Evolutionary conservation across 1,140 invertebrate species (phyloP).

Genomic region (Stegodyphus dumicola): DNA sequence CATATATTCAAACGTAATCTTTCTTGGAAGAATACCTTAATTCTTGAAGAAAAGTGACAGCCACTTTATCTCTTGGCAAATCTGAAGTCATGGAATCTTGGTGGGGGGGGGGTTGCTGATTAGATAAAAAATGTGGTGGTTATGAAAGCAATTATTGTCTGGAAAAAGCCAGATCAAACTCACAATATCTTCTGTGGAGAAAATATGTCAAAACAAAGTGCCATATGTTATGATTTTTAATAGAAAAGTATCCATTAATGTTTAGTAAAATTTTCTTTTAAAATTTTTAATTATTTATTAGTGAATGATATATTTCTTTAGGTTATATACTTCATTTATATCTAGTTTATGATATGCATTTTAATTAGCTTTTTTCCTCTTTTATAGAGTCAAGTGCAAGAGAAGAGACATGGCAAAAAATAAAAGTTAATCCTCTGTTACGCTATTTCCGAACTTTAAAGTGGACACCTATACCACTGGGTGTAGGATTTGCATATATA

Average conservation of each 20-base stretch:
- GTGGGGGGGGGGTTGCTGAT: too few relatives aligned
- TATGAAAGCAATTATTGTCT: too few relatives aligned
- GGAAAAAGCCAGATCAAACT: too few relatives aligned
- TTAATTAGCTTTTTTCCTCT: neutral
- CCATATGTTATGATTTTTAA: neutral
- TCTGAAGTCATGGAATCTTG: too few relatives aligned
- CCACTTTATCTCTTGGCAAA: too few relatives aligned
- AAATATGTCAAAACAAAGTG: too few relatives aligned
- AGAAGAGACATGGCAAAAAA: conserved; percentile 40
- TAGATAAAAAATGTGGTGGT: too few relatives aligned
- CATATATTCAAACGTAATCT: too few relatives aligned
- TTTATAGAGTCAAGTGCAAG: conserved; percentile 33
- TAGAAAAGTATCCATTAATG: neutral
- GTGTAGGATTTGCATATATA: conserved; percentile 66
- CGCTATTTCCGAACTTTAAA: conserved; percentile 65
- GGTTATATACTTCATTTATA: neutral
- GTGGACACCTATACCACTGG: conserved; percentile 68
- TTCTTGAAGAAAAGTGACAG: too few relatives aligned
- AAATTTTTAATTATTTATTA: neutral
- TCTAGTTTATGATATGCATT: neutral
- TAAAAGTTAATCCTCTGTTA: conserved; percentile 24
- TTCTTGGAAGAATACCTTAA: too few relatives aligned
- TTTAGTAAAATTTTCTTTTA: neutral
- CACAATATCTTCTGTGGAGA: too few relatives aligned
- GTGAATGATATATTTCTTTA: neutral